Evolutionary conservation across 2,888 invertebrate species (phyloP), one percentile per base, ranked within the genome.

Genomic region (Eupithecia subumbrata): DNA sequence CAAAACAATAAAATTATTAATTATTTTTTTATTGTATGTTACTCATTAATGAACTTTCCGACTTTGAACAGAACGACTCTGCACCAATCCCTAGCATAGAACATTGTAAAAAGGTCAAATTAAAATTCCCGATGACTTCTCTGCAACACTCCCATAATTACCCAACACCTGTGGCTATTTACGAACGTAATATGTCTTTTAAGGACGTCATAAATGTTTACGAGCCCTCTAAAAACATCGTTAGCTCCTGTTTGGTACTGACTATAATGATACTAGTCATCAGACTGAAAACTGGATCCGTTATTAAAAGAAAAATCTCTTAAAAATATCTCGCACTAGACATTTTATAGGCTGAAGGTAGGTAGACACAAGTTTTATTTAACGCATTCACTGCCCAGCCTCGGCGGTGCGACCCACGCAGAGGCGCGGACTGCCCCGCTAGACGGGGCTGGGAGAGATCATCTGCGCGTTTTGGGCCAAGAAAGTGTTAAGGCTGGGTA

Each of bases 171-270:
- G 63, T 30, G 25, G 64, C 34, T 34, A 18, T 64, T 64, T 30
- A 34, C 16, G 30, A 16, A 34, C 18, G 34, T 64, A 64, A 64
- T 64, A 34, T 34, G 34, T 64, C 16, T 18, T 64, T 34, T 64
- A 64, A 30, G 34, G 30, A 64, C 64, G 9, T 64, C 64, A 64
- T 64, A 71, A 63, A 64, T 34, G 63, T 70, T 64, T 64, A 71
- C 34, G 70, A 43, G 18, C 16, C 30, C 5, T 43, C 43, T 71
- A n/a, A 63, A 52, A 43, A 71, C 63, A 60, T 63, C 43, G 71
- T 71, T 71, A 25, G 18, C 60, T 45, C 30, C 43, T 56, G 12
- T 60, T 60, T 60, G 12, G 22, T 22, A 12, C 60, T 12, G 60
- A 12, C 4, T 60, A 25, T 56, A 12, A 56, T 22, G 3, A 56